Base-by-base conservation (phyloP, 2,113 vertebrate genomes). In the Colius striatus region DNA sequence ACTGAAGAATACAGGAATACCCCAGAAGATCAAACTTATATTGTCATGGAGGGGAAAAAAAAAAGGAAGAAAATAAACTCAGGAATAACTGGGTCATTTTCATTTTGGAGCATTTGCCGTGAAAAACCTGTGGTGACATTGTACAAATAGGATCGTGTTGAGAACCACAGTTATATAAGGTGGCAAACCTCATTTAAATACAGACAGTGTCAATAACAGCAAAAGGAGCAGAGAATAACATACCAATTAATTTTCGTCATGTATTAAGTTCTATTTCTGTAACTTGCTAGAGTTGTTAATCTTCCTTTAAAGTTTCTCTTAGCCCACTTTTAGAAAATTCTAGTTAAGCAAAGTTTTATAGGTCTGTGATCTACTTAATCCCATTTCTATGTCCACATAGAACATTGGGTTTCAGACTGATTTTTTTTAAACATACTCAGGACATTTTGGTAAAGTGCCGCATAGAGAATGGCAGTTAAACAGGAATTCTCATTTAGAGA, bases 301-400 rank as follows among this genome's bases (percentile, higher is more conserved):
- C 70, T 94, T 60, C 47, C 58, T 71, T 84, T 84, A 78, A 87
- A 75, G 13, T 87, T 94, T 88, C 30, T 70, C 36, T 78, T 67
- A 21, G 25, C 15, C 29, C 43, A 38, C 34, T 77, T 55, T 55
- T 48, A 75, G 34, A 78, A 94, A 77, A 91, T 38, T 45, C 57
- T 51, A 61, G 48, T 75, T 75, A 57, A 82, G 32, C 36, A 25
- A 91, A 78, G 6, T 72, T 82, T 55, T 71, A 26, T 27, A 48
- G 57, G 26, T 60, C 61, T 75, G 22, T 75, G 48, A 55, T 78
- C 47, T 87, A 26, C 82, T 91, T 68, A 83, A 90, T 83, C 50
- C 11, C 41, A 5, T 76, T 76, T 87, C 73, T 85, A 5, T 60
- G 38, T 89, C 34, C 57, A 65, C 16, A n/a, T 4, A 76, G 21